Evolutionary conservation across 2,888 invertebrate genomes (phyloP).

Genomic region (Drosophila falleni): DNA sequence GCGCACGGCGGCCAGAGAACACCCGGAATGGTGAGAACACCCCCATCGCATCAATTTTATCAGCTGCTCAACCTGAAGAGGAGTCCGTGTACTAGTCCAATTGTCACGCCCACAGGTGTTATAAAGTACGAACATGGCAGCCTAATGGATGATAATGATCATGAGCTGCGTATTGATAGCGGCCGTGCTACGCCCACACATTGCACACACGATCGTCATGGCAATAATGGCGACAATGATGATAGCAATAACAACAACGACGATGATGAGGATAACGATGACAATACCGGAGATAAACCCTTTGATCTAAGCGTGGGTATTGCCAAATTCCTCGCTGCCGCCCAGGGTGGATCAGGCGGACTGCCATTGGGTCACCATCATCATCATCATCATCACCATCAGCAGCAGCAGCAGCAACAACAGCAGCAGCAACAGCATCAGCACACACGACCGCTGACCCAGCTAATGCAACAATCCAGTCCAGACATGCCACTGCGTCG

Average conservation of each 20-base stretch:
- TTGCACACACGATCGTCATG: slow-evolving; percentile 43
- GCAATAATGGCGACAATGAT: slow-evolving; percentile 60
- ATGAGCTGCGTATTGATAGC: slow-evolving; percentile 65
- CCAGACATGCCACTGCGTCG: slow-evolving; percentile 75
- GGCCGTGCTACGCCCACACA: slow-evolving; percentile 66
- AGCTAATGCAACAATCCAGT: slow-evolving; percentile 68
- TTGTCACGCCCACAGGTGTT: slow-evolving; percentile 61
- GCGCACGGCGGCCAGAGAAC: slow-evolving; percentile 43
- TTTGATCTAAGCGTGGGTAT: slow-evolving; percentile 84
- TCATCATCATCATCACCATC: slow-evolving; percentile 16
- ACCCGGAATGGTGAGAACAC: slow-evolving; percentile 13
- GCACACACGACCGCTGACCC: slow-evolving; percentile 84
- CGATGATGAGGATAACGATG: slow-evolving; percentile 60
- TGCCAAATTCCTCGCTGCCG: slow-evolving; percentile 73
- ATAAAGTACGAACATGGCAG: slow-evolving; percentile 80
- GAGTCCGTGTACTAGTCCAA: slow-evolving; percentile 83
- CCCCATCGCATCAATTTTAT: slow-evolving; percentile 56
- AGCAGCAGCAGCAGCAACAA: slow-evolving; percentile 19
- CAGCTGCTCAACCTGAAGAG: slow-evolving; percentile 74
- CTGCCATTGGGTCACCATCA: slow-evolving; percentile 47
- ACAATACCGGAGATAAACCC: slow-evolving; percentile 70
- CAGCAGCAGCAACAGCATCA: slow-evolving; percentile 40
- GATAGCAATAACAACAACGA: slow-evolving; percentile 57
- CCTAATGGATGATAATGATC: slow-evolving; percentile 68
- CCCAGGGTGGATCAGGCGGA: slow-evolving; percentile 37